Base-by-base conservation (phyloP, 2,888 invertebrate genomes). In the Melieria picta region DNA sequence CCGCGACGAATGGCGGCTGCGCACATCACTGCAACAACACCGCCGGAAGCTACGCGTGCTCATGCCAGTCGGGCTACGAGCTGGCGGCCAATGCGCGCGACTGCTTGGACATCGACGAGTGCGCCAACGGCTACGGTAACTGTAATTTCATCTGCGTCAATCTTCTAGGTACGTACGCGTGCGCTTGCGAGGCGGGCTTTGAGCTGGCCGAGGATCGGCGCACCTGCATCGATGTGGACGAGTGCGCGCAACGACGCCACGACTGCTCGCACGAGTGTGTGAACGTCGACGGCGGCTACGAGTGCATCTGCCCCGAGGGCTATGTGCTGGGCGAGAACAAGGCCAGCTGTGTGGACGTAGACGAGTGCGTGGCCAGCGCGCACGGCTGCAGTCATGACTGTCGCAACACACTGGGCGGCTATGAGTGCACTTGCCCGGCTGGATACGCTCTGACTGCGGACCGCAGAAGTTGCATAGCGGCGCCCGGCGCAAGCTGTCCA, bases 131-230 rank as follows among this genome's bases (percentile, higher is more conserved):
- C 73, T 88, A 87, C 76, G 89, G 89, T 45, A 89, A 88, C 66
- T 91, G 91, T 80, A 87, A 88, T 77, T 85, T 88, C 76, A 86
- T 87, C 76, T 91, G 91, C 82, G 85, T 87, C 76, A 91, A 91
- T 86, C 88, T 89, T 79, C 81, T 88, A 75, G 91, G 91, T 77
- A 88, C 89, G 13, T 82, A 82, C 64, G 78, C 76, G 43, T 85
- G 85, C 46, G 87, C 87, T 55, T 91, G 91, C 77, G 88, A 87
- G n/a, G 76, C 82, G 4, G 87, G 87, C 7, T 87, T 85, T 68
- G 84, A 86, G 65, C 71, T 87, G 69, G 75, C 76, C 4, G 74
- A 78, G 6, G 88, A 87, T 75, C 82, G 84, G 5, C 82, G 76
- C 42, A 82, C 80, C 4, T 89, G 88, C 75, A 79, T 84, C 65